Evolutionary conservation across 2,888 invertebrate genomes (phyloP), one percentile per base, ranked within the genome.

Genomic region (Arge pagana): DNA sequence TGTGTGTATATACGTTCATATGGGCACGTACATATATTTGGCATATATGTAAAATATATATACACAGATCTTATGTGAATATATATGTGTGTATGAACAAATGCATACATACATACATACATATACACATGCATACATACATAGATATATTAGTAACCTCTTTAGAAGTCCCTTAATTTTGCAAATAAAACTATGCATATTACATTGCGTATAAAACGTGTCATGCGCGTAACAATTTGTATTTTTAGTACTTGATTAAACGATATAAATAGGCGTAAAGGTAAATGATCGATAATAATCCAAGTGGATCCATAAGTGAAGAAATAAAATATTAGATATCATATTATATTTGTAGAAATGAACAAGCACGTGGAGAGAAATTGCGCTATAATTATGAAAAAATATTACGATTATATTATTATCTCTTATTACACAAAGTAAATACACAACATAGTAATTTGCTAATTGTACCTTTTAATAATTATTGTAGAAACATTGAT

Each of bases 381-480:
- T 70, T 66, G 68, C 68, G 71, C 70, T 73, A 70, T 71, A 67
- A 72, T 70, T 71, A 71, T 64, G 60, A 65, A 64, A 63, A 42
- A 24, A 54, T 50, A 61, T 55, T 56, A 55, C 54, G 42, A 62
- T 62, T 55, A 62, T 57, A 74, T 73, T 70, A 70, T 70, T 73
- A 72, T 69, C 66, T 71, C 72, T 74, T 73, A 73, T 71, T 73
- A 74, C 71, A 74, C 72, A 70, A 75, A 72, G 71, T 72, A 70
- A 72, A 72, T 74, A 74, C 71, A 74, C 72, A 69, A 72, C 64
- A 72, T 72, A 72, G 72, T 74, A 71, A 74, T 75, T 74, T 74
- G 72, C 72, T 74, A 74, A 74, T 74, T 74, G 72, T 74, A 74
- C 72, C 74, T 74, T 75, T 74, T 72, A 74, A 73, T 74, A 72